phyloP scores from a whole-genome alignment of 1,140 invertebrate genomes.

The Caerostris extrusa region DNA sequence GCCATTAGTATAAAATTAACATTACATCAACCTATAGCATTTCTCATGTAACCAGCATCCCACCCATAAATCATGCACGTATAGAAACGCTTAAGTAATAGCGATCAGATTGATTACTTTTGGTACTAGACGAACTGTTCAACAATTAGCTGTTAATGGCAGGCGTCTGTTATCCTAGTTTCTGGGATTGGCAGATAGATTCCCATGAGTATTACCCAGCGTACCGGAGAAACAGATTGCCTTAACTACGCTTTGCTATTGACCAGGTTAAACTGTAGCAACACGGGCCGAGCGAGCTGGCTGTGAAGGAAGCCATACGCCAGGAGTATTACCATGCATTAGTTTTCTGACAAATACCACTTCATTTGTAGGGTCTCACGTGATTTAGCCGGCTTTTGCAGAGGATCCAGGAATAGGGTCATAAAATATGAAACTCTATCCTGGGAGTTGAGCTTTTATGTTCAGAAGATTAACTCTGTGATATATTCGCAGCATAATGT shows the following conservation, averaged over 20 bases:
- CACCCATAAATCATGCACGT: background rate
- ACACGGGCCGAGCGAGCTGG: background rate
- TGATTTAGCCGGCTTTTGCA: background rate
- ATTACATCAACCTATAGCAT: too few relatives aligned
- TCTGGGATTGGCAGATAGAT: background rate
- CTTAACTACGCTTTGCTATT: background rate
- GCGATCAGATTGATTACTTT: background rate
- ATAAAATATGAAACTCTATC: constrained; percentile 19
- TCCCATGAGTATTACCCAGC: background rate
- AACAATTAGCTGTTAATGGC: background rate
- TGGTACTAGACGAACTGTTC: background rate
- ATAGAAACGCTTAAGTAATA: background rate
- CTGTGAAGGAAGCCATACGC: background rate
- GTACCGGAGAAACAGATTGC: background rate
- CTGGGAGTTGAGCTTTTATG: background rate
- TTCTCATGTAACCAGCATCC: background rate
- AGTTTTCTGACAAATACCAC: constrained; percentile 7
- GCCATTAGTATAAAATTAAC: too few relatives aligned
- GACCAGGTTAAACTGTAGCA: background rate
- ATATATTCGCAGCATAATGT: background rate
- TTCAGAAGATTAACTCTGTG: background rate
- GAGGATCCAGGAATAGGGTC: background rate
- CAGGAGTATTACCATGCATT: background rate
- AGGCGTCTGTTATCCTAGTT: background rate
- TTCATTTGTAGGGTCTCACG: background rate